phyloP scores from a whole-genome alignment of 1,140 invertebrate genomes.

The Lucilia sericata region DNA sequence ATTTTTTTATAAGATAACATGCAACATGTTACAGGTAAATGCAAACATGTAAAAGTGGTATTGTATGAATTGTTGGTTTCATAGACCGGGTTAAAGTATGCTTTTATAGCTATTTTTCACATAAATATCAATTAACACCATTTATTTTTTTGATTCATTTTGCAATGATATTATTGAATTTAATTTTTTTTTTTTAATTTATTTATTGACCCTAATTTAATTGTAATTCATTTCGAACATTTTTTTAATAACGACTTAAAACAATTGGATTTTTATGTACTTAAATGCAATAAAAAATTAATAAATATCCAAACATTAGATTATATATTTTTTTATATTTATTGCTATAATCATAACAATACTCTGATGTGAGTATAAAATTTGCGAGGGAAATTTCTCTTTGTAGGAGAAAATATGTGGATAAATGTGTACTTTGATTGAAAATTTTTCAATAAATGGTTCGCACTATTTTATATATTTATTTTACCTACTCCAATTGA shows the following conservation, averaged over 20 bases:
- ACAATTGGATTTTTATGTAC: background rate
- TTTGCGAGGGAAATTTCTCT: too few relatives aligned
- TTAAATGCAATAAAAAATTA: too few relatives aligned
- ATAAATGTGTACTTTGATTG: too few relatives aligned
- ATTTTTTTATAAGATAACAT: background rate
- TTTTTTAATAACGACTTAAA: background rate
- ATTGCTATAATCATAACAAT: too few relatives aligned
- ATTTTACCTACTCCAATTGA: too few relatives aligned
- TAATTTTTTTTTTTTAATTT: background rate
- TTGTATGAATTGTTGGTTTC: background rate
- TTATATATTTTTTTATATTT: too few relatives aligned
- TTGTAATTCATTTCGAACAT: background rate
- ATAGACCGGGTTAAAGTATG: background rate
- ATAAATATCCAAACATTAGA: too few relatives aligned
- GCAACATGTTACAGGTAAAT: background rate
- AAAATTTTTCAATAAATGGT: too few relatives aligned
- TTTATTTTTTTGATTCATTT: background rate
- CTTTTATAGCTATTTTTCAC: background rate
- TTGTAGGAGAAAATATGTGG: too few relatives aligned
- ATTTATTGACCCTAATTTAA: background rate
- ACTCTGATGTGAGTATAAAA: too few relatives aligned
- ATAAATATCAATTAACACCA: constrained; percentile 10
- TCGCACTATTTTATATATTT: too few relatives aligned
- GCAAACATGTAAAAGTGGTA: background rate
- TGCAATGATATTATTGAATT: background rate